Base-by-base conservation (phyloP, 92 coral and sea anemone genomes). In the Pocillopora meandrina region DNA sequence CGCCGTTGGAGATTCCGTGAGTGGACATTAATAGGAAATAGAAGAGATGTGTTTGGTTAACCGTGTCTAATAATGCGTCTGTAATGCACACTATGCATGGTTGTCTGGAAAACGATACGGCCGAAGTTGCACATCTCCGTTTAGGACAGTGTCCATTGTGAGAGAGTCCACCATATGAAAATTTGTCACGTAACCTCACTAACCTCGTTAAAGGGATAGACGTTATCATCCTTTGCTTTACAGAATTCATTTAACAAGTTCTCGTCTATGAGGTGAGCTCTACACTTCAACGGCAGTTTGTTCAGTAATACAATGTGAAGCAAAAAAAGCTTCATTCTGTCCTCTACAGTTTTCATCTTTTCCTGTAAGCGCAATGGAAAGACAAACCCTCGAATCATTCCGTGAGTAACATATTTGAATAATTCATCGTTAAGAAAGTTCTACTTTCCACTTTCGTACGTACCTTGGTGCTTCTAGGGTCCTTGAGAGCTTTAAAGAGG, bases 221-320 rank as follows among this genome's bases (percentile, higher is more conserved):
- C 26, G 20, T 36, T 35, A 11, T 52, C 73, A 72, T 60, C 86
- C 31, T 72, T 21, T 9, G 21, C 56, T 26, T 82, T 60, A 31
- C 62, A 61, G 80, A 72, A 82, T 31, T 26, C 23, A 61, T 72
- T 47, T 59, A 82, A 47, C 78, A 72, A 82, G 78, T 26, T 61
- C 82, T 47, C 65, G 49, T 82, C 81, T 23, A 90, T 36, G n/a
- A 81, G 58, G 35, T 86, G 89, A 21, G 93, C 85, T 55, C 93
- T 85, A 77, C 78, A 83, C 84, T 76, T 86, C 56, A 90, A 52
- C 23, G 93, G 88, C 15, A 90, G 74, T 23, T 77, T 72, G 12
- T 72, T 82, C n/a, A 90, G 85, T 15, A 90, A 62, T 12, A 86
- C 82, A 56, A 71, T 79, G 76, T 90, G 93, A 65, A 90, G 85